Base-by-base conservation (phyloP, 2,888 invertebrate species). In the Euplagia quadripunctaria region DNA sequence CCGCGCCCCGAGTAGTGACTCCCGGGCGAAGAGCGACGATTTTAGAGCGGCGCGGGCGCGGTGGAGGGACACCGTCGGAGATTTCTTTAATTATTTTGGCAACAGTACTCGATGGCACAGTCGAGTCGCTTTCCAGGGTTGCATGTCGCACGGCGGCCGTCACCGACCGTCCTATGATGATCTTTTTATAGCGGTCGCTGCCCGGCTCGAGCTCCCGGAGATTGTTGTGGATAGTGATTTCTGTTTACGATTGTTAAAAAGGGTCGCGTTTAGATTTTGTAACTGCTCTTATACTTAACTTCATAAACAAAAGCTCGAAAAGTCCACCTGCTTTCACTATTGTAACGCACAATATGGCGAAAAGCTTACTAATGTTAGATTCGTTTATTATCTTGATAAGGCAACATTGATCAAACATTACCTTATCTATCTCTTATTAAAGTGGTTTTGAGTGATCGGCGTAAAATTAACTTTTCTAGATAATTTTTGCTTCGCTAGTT, bases 81-180 rank as follows among this genome's bases (percentile, higher is more conserved):
- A 96, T 97, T 97, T 96, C 97, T 97, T 97, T 97, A 97, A 97
- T 97, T 97, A 97, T 97, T 97, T 97, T 97, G 97, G 97, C 97
- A 97, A 96, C 96, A 96, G 96, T 95, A 96, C 95, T 93, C 93
- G 95, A 93, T 96, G 95, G 96, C 95, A 95, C 93, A 94, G 95
- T 90, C 93, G 94, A 94, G 92, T 94, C 94, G 94, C 91, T 96
- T 94, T 96, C 96, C 96, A 96, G 96, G 96, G 96, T 96, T 95
- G 95, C 92, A 92, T 94, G 95, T 95, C 95, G 95, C 94, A 90
- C 92, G 89, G 91, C 90, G 89, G 92, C 90, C 91, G 92, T 89
- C 91, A 91, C 90, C 90, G 91, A 89, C 92, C 92, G 92, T 93
- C 92, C 92, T 93, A 90, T 94, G 94, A 94, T 92, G 94, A 94